Percentiles rank a stretch among this genome's conserved stretches.
Conservation (phyloP, 92 coral and sea anemone genomes). For the Parazoanthus atlanticus region DNA sequence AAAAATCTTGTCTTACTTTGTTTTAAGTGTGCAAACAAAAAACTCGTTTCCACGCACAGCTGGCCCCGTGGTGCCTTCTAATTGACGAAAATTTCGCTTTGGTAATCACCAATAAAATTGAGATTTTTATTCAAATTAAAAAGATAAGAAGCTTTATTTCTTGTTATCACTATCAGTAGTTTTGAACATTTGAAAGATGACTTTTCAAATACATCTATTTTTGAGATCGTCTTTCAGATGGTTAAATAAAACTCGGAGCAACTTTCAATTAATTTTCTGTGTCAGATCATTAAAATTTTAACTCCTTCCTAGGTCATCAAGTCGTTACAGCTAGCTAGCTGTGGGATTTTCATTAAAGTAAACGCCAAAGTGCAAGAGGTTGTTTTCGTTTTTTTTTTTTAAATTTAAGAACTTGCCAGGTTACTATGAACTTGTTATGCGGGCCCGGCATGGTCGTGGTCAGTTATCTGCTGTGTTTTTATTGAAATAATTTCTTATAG, state of each 20-base stretch:
- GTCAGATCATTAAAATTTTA: too few species aligned
- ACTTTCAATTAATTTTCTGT: too few species aligned
- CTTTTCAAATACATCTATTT: too few species aligned
- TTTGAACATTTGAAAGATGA: not conserved
- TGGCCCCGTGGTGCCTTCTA: not conserved
- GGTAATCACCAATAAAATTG: not conserved
- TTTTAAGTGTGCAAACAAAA: conserved; percentile 23
- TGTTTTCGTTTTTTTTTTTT: not conserved
- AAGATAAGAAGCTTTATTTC: not conserved
- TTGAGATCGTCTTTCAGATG: not conserved
- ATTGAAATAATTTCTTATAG: too few species aligned
- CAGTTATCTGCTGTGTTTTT: not conserved
- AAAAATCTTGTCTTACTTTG: not conserved
- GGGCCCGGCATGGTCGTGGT: not conserved
- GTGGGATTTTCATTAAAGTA: not conserved
- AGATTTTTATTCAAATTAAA: too few species aligned
- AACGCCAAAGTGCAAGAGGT: not conserved
- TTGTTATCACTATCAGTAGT: too few species aligned
- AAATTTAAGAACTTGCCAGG: too few species aligned
- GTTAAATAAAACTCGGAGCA: not conserved
- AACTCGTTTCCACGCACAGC: not conserved
- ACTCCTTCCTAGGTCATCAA: not conserved
- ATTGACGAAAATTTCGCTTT: conserved; percentile 10
- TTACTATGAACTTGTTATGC: not conserved
- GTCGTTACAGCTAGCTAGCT: not conserved